phyloP scores from a whole-genome alignment of 1,140 invertebrate species.

The Hycleus cichorii region DNA sequence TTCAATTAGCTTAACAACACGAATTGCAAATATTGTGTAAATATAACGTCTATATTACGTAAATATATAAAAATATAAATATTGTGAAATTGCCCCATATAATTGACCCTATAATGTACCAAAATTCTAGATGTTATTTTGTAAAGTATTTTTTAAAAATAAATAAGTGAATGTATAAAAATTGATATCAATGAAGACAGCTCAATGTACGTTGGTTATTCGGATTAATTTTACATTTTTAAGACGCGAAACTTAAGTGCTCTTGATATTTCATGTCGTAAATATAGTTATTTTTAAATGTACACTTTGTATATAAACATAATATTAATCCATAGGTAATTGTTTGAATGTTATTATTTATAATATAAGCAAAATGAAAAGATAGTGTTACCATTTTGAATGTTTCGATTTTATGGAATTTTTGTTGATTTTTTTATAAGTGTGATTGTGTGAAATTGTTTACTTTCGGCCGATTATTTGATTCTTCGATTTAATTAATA shows the following conservation, averaged over 20 bases:
- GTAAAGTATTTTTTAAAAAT: constrained; percentile 16
- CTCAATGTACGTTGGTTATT: constrained; percentile 21
- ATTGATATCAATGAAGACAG: constrained; percentile 32
- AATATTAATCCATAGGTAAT: constrained; percentile 39
- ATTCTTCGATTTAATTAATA: not conserved
- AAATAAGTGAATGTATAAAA: not conserved
- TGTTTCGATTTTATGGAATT: too few species aligned
- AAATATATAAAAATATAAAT: constrained; percentile 1
- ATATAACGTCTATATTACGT: too few species aligned
- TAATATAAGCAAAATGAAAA: too few species aligned
- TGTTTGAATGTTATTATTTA: constrained; percentile 35
- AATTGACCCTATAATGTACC: constrained; percentile 18
- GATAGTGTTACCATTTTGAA: too few species aligned
- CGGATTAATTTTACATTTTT: constrained; percentile 11
- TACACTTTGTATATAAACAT: constrained; percentile 24
- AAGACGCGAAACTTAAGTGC: constrained; percentile 42
- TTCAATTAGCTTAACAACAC: not conserved
- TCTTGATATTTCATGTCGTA: constrained; percentile 43
- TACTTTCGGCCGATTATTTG: too few species aligned
- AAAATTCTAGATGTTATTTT: constrained; percentile 30
- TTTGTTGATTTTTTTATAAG: too few species aligned
- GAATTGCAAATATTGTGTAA: not conserved
- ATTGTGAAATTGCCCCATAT: constrained; percentile 6
- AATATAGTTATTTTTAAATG: constrained; percentile 43
- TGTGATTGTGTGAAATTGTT: too few species aligned